Percentiles rank a stretch among this genome's conserved stretches.
These are phyloP conservation scores for Fopius arisanus DNA, from an alignment of 1,140 invertebrate genomes.

Conservation along the genomic window DNA sequence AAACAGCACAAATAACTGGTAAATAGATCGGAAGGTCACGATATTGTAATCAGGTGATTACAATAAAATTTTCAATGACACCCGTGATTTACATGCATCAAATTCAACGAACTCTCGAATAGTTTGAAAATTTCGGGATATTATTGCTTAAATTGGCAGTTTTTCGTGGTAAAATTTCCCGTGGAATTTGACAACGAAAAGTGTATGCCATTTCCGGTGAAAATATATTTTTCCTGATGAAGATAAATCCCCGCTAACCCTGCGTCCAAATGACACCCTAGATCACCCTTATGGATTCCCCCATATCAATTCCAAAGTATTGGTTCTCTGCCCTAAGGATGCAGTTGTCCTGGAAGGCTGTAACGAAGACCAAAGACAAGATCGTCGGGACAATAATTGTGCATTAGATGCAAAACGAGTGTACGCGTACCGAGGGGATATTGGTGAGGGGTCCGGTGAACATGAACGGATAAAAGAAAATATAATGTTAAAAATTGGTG, in stretches of 20 bases:
- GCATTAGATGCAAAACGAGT: slow-evolving; percentile 47
- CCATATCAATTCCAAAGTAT: background rate
- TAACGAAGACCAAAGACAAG: slow-evolving; percentile 40
- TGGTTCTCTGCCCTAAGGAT: background rate
- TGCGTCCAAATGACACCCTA: background rate
- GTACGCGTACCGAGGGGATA: background rate
- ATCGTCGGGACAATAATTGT: slow-evolving; percentile 54
- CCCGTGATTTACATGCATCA: too few relatives aligned
- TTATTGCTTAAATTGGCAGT: too few relatives aligned
- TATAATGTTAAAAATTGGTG: slow-evolving; percentile 9
- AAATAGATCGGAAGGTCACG: too few relatives aligned
- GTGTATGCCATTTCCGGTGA: too few relatives aligned
- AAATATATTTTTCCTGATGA: too few relatives aligned
- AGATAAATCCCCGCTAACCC: background rate
- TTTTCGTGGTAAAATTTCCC: too few relatives aligned
- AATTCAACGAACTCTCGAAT: too few relatives aligned
- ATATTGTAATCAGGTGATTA: too few relatives aligned
- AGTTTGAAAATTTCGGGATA: too few relatives aligned
- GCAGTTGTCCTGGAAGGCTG: background rate
- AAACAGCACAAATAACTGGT: too few relatives aligned
- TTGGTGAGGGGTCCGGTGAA: background rate
- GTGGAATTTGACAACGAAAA: too few relatives aligned
- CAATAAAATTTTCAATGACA: too few relatives aligned
- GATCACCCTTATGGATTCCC: background rate
- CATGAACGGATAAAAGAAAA: background rate